phyloP scores from a whole-genome alignment of 2,113 vertebrate genomes.

The Dolichallabes microphthalmus region DNA sequence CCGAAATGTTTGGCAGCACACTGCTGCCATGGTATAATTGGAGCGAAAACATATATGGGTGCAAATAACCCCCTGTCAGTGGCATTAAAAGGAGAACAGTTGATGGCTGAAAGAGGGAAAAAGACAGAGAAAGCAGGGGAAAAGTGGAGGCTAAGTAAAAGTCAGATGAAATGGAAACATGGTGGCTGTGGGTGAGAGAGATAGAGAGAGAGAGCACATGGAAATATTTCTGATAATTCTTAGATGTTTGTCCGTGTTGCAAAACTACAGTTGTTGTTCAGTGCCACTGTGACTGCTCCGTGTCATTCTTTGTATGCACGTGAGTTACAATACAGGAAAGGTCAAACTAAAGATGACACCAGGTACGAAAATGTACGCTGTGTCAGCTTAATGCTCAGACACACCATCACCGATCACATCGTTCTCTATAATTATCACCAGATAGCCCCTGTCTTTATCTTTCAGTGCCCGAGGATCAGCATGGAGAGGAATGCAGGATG shows the following conservation, averaged over 20 bases:
- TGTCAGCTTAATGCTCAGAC: constrained; percentile 33
- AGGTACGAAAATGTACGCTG: constrained; percentile 16
- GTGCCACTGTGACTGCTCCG: constrained; percentile 43
- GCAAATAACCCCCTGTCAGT: constrained; percentile 82
- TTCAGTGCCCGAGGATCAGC: constrained; percentile 48
- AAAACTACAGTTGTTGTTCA: constrained; percentile 52
- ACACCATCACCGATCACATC: constrained; percentile 41
- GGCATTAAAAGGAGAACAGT: constrained; percentile 77
- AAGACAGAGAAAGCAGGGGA: constrained; percentile 56
- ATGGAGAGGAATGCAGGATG: constrained; percentile 45
- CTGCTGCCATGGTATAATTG: constrained; percentile 78
- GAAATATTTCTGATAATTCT: constrained; percentile 75
- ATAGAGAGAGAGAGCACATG: constrained; percentile 52
- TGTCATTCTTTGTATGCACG: constrained; percentile 56
- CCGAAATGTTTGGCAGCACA: constrained; percentile 70
- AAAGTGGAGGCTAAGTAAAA: constrained; percentile 75
- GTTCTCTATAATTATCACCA: constrained; percentile 45
- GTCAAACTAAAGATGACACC: constrained; percentile 55
- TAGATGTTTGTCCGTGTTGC: constrained; percentile 55
- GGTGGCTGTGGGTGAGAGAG: constrained; percentile 43
- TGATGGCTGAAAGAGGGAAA: constrained; percentile 71
- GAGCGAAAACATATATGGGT: constrained; percentile 82
- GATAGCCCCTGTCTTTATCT: constrained; percentile 50
- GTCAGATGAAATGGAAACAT: constrained; percentile 70
- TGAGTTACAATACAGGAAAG: constrained; percentile 61